Base-by-base conservation (phyloP, 2,888 invertebrate species). In the Ecliptopera silaceata region DNA sequence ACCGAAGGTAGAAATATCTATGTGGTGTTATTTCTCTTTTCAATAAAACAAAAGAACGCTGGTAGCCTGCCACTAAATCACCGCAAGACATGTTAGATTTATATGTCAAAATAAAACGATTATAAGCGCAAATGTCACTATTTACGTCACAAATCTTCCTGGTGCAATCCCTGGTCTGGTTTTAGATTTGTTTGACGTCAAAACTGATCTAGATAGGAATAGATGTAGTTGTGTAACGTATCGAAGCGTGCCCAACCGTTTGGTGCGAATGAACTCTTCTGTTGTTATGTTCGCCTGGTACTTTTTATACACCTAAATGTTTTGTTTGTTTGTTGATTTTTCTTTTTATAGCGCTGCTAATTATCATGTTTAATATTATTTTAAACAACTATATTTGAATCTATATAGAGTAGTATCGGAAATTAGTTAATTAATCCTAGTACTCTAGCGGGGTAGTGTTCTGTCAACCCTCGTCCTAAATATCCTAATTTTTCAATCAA, bases 61-160 rank as follows among this genome's bases (percentile, higher is more conserved):
- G 12, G 39, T 20, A 39, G 39, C 4, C 41, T 6, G 41, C 41
- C 18, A 39, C 10, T 47, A 32, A 38, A 43, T 43, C n/a, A 42
- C 18, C 13, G 11, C 15, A n/a, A 20, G 22, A 31, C 49, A 46
- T 54, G 58, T 45, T 50, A 53, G 49, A 58, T 59, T 59, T 59
- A 50, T 58, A 54, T 46, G 58, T 50, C 58, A 63, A 58, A 65
- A 66, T 57, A 65, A 55, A 63, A 65, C 48, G 10, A 56, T 59
- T 57, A 63, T 55, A n/a, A 34, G 47, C 43, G 34, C 26, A 82
- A 83, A 84, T 84, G 83, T 79, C 83, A 78, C 66, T 44, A 15
- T 55, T 66, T 69, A 72, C 83, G 83, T 84, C 82, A 82, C 63
- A 36, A 61, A 66, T 26, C 74, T 82, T 82, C 82, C 82, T 81